phyloP scores from a whole-genome alignment of 2,888 invertebrate species.

The Amorpha juglandis region DNA sequence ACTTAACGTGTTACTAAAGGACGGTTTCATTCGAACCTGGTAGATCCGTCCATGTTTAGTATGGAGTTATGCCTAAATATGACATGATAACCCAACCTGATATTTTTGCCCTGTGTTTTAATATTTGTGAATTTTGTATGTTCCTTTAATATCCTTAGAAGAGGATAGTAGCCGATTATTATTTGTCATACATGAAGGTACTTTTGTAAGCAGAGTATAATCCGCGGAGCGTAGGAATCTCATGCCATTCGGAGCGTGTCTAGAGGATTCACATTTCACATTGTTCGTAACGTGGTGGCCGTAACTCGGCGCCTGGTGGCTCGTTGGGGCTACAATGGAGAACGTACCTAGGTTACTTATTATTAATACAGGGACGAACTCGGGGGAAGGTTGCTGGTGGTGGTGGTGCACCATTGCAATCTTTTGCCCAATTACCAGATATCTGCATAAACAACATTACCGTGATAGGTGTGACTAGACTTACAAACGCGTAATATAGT shows the following conservation, averaged over 20 bases:
- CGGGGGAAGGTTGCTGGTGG: background rate
- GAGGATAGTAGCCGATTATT: background rate
- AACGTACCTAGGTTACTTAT: background rate
- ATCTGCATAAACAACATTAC: too few species aligned
- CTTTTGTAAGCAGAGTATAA: constrained; percentile 21
- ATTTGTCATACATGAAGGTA: background rate
- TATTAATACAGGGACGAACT: background rate
- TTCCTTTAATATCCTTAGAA: too few species aligned
- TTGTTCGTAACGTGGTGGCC: constrained; percentile 21
- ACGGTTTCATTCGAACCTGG: too few species aligned
- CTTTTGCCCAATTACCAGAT: too few species aligned
- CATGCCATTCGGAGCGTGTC: constrained; percentile 32
- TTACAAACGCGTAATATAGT: too few species aligned
- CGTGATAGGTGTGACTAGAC: too few species aligned
- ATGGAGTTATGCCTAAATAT: too few species aligned
- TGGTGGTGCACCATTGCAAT: too few species aligned
- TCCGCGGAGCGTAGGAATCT: constrained; percentile 23
- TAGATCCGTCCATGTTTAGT: too few species aligned
- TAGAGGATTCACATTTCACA: constrained; percentile 31
- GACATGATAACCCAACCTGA: too few species aligned
- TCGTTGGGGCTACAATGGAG: background rate
- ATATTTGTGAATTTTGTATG: background rate
- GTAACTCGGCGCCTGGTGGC: background rate
- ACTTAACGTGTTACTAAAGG: too few species aligned
- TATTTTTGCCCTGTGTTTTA: too few species aligned